These are phyloP conservation scores for Cnemophilus loriae DNA, from an alignment of 2,113 vertebrate genomes.

Conservation along the genomic window DNA sequence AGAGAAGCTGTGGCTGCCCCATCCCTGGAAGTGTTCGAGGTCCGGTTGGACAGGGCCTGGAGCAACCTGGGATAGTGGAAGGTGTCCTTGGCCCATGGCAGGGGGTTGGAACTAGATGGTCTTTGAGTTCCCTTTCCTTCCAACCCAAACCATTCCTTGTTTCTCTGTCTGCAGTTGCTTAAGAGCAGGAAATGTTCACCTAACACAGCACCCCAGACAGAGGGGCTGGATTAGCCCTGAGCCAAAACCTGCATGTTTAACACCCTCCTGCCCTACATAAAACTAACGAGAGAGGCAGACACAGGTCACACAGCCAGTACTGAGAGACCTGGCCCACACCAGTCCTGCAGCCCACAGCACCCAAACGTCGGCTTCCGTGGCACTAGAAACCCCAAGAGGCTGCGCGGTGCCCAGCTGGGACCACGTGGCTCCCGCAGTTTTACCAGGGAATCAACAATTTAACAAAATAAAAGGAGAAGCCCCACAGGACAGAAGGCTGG, in stretches of 20 bases:
- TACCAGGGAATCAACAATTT: not conserved
- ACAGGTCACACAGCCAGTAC: not conserved
- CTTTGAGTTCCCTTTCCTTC: not conserved
- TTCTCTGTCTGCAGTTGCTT: not conserved
- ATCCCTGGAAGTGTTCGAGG: not conserved
- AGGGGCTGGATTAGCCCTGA: not conserved
- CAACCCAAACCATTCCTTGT: not conserved
- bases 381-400: rapidly evolving
- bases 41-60: rapidly evolving
- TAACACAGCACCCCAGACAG: not conserved
- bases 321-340: not conserved
- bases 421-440: rapidly evolving
- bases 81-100: not conserved
- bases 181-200: not conserved
- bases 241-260: not conserved
- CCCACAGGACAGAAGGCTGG: not conserved
- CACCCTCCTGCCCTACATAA: not conserved
- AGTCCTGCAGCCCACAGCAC: not conserved
- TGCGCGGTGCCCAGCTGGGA: not conserved
- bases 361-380: rapidly evolving
- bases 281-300: too few species aligned
- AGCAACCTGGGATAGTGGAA: too few species aligned
- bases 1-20: not conserved
- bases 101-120: not conserved
- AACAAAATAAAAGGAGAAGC: not conserved